These are phyloP conservation scores for Aurelia coerulea DNA, from an alignment of 30 jellyfish, hydroid and myxozoan species.

Conservation along the genomic window DNA sequence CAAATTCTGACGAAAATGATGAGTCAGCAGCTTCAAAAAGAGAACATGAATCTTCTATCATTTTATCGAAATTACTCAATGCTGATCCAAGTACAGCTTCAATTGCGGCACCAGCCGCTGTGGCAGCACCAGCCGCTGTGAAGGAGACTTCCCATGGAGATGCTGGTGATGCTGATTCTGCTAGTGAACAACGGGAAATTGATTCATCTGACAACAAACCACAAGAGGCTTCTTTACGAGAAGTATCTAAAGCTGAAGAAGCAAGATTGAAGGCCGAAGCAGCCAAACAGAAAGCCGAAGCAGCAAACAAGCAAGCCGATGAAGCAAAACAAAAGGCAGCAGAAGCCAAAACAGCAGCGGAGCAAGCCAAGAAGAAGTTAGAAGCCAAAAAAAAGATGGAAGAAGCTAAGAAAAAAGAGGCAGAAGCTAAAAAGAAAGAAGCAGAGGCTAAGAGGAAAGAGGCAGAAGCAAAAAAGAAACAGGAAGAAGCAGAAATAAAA, in stretches of 20 bases:
- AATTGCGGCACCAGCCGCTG: no score
- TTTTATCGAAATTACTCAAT: constrained; percentile 17
- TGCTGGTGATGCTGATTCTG: neutral
- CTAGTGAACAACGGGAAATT: neutral
- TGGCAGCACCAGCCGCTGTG: neutral
- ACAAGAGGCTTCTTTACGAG: neutral
- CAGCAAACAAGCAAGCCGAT: constrained; percentile 6
- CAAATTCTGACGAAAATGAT: constrained; percentile 1
- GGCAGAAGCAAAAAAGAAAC: neutral
- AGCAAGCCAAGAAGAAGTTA: constrained; percentile 4
- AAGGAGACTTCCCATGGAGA: neutral
- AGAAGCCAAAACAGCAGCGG: constrained; percentile 7
- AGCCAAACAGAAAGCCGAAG: neutral
- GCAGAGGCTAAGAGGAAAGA: constrained; percentile 9
- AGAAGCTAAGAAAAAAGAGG: constrained; percentile 19
- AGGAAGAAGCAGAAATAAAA: constrained; percentile 4
- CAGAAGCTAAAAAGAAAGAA: constrained; percentile 5
- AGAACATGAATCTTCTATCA: constrained; percentile 32
- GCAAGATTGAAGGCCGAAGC: constrained; percentile 8
- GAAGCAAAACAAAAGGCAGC: constrained; percentile 9
- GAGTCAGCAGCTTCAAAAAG: constrained; percentile 9
- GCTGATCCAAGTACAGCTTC: neutral
- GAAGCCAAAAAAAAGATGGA: constrained; percentile 31
- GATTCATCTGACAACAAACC: neutral
- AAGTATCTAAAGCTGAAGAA: constrained; percentile 17